Evolutionary conservation across 2,797 vertebrate genomes (phyloP).

Genomic region (Heteromormyrus szaboi): DNA sequence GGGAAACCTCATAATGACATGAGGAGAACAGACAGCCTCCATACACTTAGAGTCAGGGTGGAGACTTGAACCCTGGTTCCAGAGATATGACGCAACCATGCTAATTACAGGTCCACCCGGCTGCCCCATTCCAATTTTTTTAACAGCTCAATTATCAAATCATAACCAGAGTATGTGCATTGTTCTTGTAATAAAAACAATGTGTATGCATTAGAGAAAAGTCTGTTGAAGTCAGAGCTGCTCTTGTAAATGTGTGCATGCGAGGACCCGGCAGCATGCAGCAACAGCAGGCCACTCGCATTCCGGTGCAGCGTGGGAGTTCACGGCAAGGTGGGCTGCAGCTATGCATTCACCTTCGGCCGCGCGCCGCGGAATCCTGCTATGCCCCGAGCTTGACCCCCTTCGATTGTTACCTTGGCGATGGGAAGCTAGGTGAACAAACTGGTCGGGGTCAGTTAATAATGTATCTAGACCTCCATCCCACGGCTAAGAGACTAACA

Average conservation of each 20-base stretch:
- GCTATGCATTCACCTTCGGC: neutral
- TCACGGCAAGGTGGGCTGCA: neutral
- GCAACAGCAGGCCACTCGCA: neutral
- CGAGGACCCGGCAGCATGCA: neutral
- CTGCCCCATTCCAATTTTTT: neutral
- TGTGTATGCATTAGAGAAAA: neutral
- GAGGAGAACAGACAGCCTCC: neutral
- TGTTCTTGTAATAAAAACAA: neutral
- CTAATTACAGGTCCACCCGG: neutral
- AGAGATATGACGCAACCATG: neutral
- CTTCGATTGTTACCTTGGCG: neutral
- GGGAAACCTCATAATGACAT: neutral
- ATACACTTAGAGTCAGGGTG: neutral
- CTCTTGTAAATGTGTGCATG: neutral
- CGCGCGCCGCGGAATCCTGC: neutral
- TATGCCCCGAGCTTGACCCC: neutral
- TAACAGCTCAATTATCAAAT: neutral
- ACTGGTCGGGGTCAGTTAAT: slow-evolving; percentile 42
- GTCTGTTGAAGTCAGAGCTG: neutral
- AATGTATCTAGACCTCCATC: slow-evolving; percentile 32
- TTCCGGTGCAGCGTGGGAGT: neutral
- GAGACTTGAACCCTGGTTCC: neutral
- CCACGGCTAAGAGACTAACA: neutral
- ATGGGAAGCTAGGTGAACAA: neutral
- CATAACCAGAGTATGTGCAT: neutral